Evolutionary conservation across 2,888 invertebrate genomes (phyloP).

Genomic region (Hirtodrosophila histrioides): DNA sequence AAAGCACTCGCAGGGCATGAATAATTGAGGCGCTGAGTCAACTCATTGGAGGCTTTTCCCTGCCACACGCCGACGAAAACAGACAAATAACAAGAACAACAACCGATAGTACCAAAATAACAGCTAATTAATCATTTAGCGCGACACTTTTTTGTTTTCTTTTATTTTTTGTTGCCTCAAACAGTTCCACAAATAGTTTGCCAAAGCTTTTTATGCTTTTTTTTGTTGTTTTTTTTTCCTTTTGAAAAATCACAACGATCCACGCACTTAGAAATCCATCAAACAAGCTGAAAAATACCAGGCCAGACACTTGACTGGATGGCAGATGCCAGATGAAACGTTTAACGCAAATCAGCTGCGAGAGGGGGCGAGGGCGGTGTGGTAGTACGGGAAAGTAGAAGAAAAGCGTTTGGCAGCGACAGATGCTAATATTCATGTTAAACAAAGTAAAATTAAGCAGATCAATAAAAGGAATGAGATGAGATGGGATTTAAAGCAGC

Average conservation of each 20-base stretch:
- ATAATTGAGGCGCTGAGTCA: slow-evolving; percentile 72
- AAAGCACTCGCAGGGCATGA: slow-evolving; percentile 35
- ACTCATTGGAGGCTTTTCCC: slow-evolving; percentile 67
- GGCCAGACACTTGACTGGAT: slow-evolving; percentile 45
- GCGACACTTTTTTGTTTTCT: slow-evolving; percentile 31
- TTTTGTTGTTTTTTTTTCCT: slow-evolving; percentile 6
- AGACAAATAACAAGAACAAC: not conserved
- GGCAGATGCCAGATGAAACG: slow-evolving; percentile 55
- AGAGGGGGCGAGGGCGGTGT: fast-evolving
- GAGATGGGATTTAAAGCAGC: too few species aligned
- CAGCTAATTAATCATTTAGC: slow-evolving; percentile 66
- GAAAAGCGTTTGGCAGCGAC: slow-evolving; percentile 25
- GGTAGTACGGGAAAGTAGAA: not conserved
- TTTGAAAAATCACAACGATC: slow-evolving; percentile 61
- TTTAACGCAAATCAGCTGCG: slow-evolving; percentile 19
- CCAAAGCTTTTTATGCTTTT: slow-evolving; percentile 10
- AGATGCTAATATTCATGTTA: slow-evolving; percentile 24
- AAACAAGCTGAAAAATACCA: slow-evolving; percentile 57
- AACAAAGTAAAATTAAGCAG: slow-evolving; percentile 58
- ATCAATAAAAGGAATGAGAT: slow-evolving; percentile 25
- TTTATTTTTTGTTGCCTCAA: not conserved
- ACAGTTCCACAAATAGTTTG: slow-evolving; percentile 42
- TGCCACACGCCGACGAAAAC: slow-evolving; percentile 17
- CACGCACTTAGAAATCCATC: slow-evolving; percentile 79
- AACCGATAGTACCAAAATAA: slow-evolving; percentile 25